phyloP scores from a whole-genome alignment of 2,797 vertebrate species.

The Hipposideros larvatus region DNA sequence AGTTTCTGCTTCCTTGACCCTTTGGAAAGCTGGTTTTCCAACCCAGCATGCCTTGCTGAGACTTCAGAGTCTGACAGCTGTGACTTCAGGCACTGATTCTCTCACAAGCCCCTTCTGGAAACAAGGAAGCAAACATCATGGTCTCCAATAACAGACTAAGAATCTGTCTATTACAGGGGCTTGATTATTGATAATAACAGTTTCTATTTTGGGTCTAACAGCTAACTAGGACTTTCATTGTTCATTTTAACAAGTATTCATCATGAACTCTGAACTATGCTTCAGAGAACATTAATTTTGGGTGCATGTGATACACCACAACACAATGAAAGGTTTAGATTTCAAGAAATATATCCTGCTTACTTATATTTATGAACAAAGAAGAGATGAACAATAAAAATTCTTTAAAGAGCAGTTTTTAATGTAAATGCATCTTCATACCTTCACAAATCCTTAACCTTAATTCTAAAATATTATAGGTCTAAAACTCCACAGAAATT shows the following conservation, averaged over 20 bases:
- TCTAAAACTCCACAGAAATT: background rate
- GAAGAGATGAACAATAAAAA: slow-evolving; percentile 36
- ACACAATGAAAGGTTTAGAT: slow-evolving; percentile 29
- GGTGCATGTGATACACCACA: background rate
- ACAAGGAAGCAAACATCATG: background rate
- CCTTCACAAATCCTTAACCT: slow-evolving; percentile 3
- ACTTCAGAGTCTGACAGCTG: slow-evolving; percentile 52
- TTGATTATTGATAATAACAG: slow-evolving; percentile 72
- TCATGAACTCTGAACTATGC: slow-evolving; percentile 55
- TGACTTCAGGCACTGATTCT: background rate
- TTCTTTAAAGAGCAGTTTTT: slow-evolving; percentile 17
- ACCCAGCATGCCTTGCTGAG: slow-evolving; percentile 38
- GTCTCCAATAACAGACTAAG: background rate
- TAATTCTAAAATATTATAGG: slow-evolving; percentile 1
- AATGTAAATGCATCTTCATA: slow-evolving; percentile 10
- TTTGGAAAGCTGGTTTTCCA: slow-evolving; percentile 72
- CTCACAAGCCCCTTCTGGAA: slow-evolving; percentile 17
- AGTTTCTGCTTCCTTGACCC: slow-evolving; percentile 79
- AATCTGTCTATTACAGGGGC: slow-evolving; percentile 8
- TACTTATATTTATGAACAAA: slow-evolving; percentile 46
- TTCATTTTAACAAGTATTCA: slow-evolving; percentile 61
- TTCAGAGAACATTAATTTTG: slow-evolving; percentile 57
- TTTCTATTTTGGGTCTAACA: slow-evolving; percentile 72
- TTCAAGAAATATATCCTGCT: slow-evolving; percentile 61
- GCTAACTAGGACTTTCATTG: slow-evolving; percentile 43